A percentile compares a stretch with the other conserved stretches of the same genome.
These are phyloP conservation scores for Chironomus tepperi DNA, from an alignment of 1,140 invertebrate species.

Conservation along the genomic window DNA sequence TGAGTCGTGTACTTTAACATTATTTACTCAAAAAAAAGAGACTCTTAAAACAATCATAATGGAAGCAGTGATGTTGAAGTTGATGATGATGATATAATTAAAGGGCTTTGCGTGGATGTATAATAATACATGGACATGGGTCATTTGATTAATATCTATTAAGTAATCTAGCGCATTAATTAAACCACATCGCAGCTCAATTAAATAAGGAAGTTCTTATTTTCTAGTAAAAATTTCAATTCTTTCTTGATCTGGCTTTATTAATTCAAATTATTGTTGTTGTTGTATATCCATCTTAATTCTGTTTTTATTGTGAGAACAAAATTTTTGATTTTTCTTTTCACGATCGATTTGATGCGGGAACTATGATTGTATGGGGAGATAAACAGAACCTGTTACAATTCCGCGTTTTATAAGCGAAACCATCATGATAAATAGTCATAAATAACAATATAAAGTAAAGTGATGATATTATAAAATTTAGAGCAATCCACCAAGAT, in stretches of 20 bases:
- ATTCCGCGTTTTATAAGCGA: not conserved
- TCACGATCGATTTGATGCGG: not conserved
- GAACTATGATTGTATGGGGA: not conserved
- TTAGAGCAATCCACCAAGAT: no score
- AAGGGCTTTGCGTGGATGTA: not conserved
- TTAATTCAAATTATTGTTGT: no score
- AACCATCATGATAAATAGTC: not conserved
- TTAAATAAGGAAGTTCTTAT: conserved; percentile 17
- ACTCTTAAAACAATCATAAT: conserved; percentile 16
- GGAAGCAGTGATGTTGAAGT: not conserved
- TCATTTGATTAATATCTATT: conserved; percentile 18
- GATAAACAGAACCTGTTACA: not conserved
- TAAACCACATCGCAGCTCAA: not conserved
- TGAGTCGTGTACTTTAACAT: not conserved
- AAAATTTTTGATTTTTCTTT: not conserved
- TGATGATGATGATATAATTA: not conserved
- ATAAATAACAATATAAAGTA: not conserved
- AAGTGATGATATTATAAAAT: not conserved
- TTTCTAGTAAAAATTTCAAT: no score
- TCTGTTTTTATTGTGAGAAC: not conserved
- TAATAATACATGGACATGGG: not conserved
- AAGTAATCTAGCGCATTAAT: not conserved
- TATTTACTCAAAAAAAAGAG: not conserved
- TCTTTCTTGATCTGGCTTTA: no score
- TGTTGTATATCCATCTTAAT: no score